Percentiles rank a stretch among this genome's conserved stretches.
Conservation (phyloP, 2,888 invertebrate species). For the Ferdinandea cuprea region DNA sequence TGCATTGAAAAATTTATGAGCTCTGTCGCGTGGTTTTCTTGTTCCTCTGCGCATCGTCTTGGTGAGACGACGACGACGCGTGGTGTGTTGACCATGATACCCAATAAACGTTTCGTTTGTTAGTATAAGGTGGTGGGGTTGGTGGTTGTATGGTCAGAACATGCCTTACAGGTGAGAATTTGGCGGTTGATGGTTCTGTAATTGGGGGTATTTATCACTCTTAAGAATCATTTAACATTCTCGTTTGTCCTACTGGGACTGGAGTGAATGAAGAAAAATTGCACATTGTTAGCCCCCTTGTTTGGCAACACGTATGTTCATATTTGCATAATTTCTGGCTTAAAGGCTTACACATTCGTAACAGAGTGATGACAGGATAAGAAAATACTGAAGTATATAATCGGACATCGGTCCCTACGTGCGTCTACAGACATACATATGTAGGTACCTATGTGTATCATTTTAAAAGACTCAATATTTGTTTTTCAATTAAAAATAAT, state of each 20-base stretch:
- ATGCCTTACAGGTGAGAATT: slow-evolving; percentile 65
- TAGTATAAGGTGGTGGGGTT: neutral
- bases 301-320: slow-evolving; percentile 3
- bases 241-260: slow-evolving; percentile 11
- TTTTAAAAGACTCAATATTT: slow-evolving; percentile 12
- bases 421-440: no score
- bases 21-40: slow-evolving; percentile 52
- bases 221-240: slow-evolving; percentile 68
- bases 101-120: neutral
- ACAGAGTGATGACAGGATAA: slow-evolving; percentile 41
- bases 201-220: slow-evolving; percentile 67
- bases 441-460: no score
- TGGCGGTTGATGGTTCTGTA: slow-evolving; percentile 59
- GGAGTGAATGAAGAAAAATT: slow-evolving; percentile 60
- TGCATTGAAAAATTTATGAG: slow-evolving; percentile 64
- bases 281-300: slow-evolving; percentile 40
- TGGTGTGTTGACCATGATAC: slow-evolving; percentile 41
- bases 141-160: slow-evolving; percentile 9
- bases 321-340: slow-evolving; percentile 23
- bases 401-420: slow-evolving; percentile 15
- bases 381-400: neutral
- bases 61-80: neutral
- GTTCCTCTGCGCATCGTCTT: neutral
- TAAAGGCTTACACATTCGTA: slow-evolving; percentile 12
- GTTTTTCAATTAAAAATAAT: slow-evolving; percentile 30